Base-by-base conservation (phyloP, 2,797 vertebrate genomes). In the Chelmon rostratus region DNA sequence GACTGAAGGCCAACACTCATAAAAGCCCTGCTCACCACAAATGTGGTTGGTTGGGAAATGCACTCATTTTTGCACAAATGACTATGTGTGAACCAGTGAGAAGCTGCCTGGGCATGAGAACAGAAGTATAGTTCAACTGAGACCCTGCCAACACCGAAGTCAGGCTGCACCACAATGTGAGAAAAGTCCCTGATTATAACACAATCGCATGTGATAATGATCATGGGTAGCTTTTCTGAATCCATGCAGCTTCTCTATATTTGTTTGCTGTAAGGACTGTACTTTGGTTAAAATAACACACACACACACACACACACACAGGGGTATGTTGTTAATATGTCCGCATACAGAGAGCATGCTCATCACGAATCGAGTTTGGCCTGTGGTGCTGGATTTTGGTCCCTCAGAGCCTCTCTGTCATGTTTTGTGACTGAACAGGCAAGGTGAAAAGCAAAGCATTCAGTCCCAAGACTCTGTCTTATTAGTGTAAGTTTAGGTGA, bases 1-100 rank as follows among this genome's bases (percentile, higher is more conserved):
- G 52, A 65, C 50, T 62, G 40, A 69, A 72, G 63, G 72, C 80
- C 78, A 81, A 58, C 35, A 13, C 66, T 85, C 77, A 57, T 81
- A 82, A 88, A 89, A 86, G 70, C 69, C 78, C 71, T 38, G 10
- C 71, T 75, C 69, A 86, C 89, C 83, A 54, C 85, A 83, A 74
- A 25, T 3, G 78, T 23, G 87, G 79, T 56, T 61, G 35, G 33
- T 61, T 82, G 73, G 79, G 79, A 90, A 88, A 89, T 79, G 57
- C 57, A 64, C 42, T 79, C 54, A 50, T 54, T 81, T 79, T 73
- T 73, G 18, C 65, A 69, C 73, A 77, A 68, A 81, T 56, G 53
- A 76, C 72, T 73, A 47, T 78, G 74, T 85, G 76, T 64, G 78
- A 85, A 79, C 38, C 68, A 42, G 28, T 0, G 35, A 73, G 58